A percentile compares a stretch with the other conserved stretches of the same genome.
Conservation (phyloP, 2,888 invertebrate genomes). For the Metopia argyrocephala region DNA sequence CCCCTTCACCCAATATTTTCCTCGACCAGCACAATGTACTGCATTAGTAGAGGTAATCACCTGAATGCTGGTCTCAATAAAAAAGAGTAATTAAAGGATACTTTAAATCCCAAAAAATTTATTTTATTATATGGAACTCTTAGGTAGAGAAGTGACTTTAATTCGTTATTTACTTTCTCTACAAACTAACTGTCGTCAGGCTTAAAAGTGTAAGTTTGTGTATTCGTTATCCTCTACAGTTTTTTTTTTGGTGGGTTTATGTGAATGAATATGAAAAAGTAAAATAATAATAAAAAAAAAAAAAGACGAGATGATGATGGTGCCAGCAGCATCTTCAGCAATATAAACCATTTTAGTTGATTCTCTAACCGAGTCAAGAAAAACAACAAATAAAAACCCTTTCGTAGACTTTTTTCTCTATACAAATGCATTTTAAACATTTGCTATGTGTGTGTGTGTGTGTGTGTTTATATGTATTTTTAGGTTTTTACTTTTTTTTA, state of each 20-base stretch:
- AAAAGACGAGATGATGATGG: conserved; percentile 33
- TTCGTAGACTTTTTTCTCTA: conserved; percentile 39
- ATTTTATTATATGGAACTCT: background rate
- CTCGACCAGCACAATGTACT: no score
- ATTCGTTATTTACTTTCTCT: background rate
- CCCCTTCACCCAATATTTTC: no score
- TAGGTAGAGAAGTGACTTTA: background rate
- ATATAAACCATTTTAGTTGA: conserved; percentile 45
- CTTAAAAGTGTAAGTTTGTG: conserved; percentile 9
- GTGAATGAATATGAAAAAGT: conserved; percentile 44
- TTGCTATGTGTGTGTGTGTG: conserved; percentile 26
- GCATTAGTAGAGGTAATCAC: no score
- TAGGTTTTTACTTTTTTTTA: conserved; percentile 43
- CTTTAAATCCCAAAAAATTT: no score
- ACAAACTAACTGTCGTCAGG: conserved; percentile 12
- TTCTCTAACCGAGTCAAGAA: conserved; percentile 32
- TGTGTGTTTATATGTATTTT: conserved; percentile 31
- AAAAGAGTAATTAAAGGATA: no score
- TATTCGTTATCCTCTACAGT: background rate
- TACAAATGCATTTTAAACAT: conserved; percentile 51
- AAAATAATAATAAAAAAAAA: background rate
- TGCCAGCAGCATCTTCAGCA: conserved; percentile 61
- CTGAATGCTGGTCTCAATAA: no score
- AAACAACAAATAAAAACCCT: conserved; percentile 17
- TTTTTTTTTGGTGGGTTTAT: conserved; percentile 17